Evolutionary conservation across 2,113 vertebrate genomes (phyloP).

Genomic region (Callospermophilus lateralis): DNA sequence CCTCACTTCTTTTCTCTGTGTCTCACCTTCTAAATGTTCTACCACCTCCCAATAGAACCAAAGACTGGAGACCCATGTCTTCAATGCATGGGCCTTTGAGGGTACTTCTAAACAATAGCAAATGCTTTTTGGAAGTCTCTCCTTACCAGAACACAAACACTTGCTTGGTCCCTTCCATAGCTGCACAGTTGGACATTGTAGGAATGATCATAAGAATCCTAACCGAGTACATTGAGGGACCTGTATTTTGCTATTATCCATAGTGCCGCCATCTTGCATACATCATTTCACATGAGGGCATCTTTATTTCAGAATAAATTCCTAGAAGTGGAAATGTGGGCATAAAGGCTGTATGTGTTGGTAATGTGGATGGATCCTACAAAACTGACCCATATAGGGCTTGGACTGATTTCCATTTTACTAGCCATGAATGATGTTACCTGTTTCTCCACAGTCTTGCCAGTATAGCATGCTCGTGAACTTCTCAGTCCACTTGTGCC

Average conservation of each 20-base stretch:
- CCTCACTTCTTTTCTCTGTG: neutral
- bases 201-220: neutral
- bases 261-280: neutral
- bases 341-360: neutral
- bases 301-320: neutral
- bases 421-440: neutral
- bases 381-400: neutral
- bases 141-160: neutral
- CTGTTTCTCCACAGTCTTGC: neutral
- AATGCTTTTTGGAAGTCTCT: constrained; percentile 27
- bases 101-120: neutral
- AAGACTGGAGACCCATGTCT: neutral
- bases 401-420: neutral
- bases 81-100: neutral
- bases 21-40: neutral
- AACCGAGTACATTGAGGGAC: neutral
- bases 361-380: neutral
- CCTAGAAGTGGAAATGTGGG: neutral
- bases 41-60: too few species aligned
- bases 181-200: neutral
- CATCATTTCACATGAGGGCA: neutral
- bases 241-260: neutral
- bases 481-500: neutral
- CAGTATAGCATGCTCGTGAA: neutral
- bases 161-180: neutral